Percentiles rank a stretch among this genome's conserved stretches.
Evolutionary conservation across 2,888 invertebrate species (phyloP).

Genomic region (Acleris holmiana): DNA sequence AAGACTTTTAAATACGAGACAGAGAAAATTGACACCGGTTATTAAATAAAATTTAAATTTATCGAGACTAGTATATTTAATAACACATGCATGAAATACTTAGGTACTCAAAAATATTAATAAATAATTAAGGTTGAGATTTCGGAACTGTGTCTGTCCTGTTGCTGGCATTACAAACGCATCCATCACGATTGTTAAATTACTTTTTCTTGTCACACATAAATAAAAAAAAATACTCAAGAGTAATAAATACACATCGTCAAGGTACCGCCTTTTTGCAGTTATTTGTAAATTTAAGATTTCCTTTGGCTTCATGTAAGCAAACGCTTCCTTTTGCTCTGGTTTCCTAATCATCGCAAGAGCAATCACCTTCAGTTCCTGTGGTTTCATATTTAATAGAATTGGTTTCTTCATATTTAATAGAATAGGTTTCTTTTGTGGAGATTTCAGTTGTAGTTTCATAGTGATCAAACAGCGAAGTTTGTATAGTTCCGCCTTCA

Average conservation of each 20-base stretch:
- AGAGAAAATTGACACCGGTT: too few relatives aligned
- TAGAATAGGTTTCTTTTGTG: slow-evolving; percentile 5
- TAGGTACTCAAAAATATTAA: slow-evolving; percentile 39
- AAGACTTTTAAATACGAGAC: too few relatives aligned
- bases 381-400: slow-evolving; percentile 33
- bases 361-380: slow-evolving; percentile 41
- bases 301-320: slow-evolving; percentile 15
- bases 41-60: too few relatives aligned
- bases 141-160: slow-evolving; percentile 32
- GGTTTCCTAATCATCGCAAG: slow-evolving; percentile 44
- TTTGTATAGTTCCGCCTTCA: slow-evolving; percentile 19
- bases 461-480: neutral
- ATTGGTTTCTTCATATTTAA: slow-evolving; percentile 17
- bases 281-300: slow-evolving; percentile 22
- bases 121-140: slow-evolving; percentile 24
- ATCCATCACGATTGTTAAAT: slow-evolving; percentile 31
- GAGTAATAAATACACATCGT: slow-evolving; percentile 53
- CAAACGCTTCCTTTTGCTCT: slow-evolving; percentile 49
- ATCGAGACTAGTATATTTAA: slow-evolving; percentile 4
- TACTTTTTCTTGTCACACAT: slow-evolving; percentile 44
- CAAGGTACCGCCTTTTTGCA: slow-evolving; percentile 45
- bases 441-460: neutral
- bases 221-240: slow-evolving; percentile 49
- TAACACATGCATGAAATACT: slow-evolving; percentile 30
- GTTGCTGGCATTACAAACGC: slow-evolving; percentile 42